phyloP scores from a whole-genome alignment of 2,113 vertebrate species.

The Dicentrarchus labrax region DNA sequence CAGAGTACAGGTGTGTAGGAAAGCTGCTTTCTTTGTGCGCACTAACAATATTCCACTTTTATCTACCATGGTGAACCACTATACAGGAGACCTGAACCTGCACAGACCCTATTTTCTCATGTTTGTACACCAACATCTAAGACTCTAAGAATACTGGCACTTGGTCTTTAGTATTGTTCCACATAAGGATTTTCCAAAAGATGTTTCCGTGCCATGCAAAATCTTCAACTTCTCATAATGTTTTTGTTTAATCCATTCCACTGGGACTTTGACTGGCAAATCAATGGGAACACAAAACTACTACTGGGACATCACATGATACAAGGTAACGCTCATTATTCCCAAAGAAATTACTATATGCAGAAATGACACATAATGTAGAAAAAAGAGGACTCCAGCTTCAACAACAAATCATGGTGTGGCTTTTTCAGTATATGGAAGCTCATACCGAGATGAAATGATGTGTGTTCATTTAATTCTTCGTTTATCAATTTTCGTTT shows the following conservation, averaged over 20 bases:
- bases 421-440: not conserved
- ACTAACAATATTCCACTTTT: constrained; percentile 1
- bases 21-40: constrained; percentile 7
- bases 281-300: not conserved
- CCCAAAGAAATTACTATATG: not conserved
- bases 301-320: not conserved
- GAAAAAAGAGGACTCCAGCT: not conserved
- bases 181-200: too few relatives aligned
- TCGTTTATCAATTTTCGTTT: not conserved
- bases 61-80: not conserved
- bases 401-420: not conserved
- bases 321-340: not conserved
- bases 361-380: not conserved
- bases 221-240: not conserved
- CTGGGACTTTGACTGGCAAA: not conserved
- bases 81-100: not conserved
- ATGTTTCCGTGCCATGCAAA: too few relatives aligned
- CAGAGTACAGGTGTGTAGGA: constrained; percentile 56
- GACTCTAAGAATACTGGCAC: not conserved
- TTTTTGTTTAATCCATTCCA: not conserved
- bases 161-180: not conserved
- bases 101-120: not conserved
- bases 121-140: not conserved
- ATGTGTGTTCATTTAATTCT: not conserved
- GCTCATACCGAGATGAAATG: not conserved